A percentile compares a stretch with the other conserved stretches of the same genome.
Conservation (phyloP, 92 coral and sea anemone species). For the Porites cylindrica region DNA sequence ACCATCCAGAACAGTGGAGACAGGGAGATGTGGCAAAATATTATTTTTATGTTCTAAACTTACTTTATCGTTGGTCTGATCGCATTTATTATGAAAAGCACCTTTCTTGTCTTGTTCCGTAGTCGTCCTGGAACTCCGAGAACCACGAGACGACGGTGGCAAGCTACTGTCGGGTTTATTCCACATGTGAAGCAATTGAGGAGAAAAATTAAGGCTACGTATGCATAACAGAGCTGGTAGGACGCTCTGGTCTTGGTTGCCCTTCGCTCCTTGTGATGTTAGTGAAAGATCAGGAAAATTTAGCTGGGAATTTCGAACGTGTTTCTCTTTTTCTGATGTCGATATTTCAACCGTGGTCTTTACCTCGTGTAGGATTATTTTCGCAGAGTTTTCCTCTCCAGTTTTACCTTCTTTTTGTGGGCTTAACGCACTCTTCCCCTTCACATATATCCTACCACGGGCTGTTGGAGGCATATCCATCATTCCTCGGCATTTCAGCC, state of each 20-base stretch:
- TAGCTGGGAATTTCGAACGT: neutral
- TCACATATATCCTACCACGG: neutral
- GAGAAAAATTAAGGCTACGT: constrained; percentile 1
- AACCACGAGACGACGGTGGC: neutral
- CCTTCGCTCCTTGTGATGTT: neutral
- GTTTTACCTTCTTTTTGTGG: neutral
- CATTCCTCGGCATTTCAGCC: neutral
- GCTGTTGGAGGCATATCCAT: constrained; percentile 14
- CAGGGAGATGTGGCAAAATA: neutral
- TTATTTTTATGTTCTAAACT: neutral
- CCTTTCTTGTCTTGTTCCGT: neutral
- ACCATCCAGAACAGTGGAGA: constrained; percentile 12
- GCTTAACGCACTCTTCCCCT: constrained; percentile 12
- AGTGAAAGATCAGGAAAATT: constrained; percentile 13
- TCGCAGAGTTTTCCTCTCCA: neutral
- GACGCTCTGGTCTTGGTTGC: neutral
- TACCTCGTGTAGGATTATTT: neutral
- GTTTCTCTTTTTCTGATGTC: neutral
- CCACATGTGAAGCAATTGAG: neutral
- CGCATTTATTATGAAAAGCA: neutral
- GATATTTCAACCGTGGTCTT: neutral
- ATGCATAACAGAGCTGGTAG: constrained; percentile 8
- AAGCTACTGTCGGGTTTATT: neutral
- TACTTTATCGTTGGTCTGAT: neutral
- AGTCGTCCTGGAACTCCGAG: neutral